phyloP scores from a whole-genome alignment of 2,888 invertebrate genomes.

The Clivina fossor region DNA sequence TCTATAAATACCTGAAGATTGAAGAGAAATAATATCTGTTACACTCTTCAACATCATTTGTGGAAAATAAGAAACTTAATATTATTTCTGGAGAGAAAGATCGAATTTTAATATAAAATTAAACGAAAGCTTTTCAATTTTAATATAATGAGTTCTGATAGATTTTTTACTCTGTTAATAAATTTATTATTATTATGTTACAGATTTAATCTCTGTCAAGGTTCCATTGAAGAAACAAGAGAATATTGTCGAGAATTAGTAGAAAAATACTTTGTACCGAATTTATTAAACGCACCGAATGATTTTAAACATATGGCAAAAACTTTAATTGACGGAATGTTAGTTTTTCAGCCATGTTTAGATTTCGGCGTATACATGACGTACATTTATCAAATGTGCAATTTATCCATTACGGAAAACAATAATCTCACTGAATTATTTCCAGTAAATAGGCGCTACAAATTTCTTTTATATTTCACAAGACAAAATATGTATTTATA shows the following conservation, averaged over 20 bases:
- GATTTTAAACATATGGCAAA: conserved; percentile 67
- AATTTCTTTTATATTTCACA: conserved; percentile 35
- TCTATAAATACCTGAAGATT: too few relatives aligned
- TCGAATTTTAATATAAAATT: too few relatives aligned
- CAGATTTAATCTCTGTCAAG: conserved; percentile 72
- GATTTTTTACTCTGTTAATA: neutral
- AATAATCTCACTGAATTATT: conserved; percentile 33
- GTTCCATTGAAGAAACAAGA: conserved; percentile 63
- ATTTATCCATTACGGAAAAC: conserved; percentile 33
- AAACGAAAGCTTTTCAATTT: too few relatives aligned
- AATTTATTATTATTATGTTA: conserved; percentile 37
- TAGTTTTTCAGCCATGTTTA: conserved; percentile 66
- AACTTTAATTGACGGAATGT: conserved; percentile 68
- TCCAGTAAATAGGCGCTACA: conserved; percentile 34
- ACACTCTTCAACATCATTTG: too few relatives aligned
- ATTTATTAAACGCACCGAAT: conserved; percentile 60
- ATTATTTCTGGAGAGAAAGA: too few relatives aligned
- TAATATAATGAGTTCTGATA: too few relatives aligned
- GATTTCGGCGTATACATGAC: conserved; percentile 61
- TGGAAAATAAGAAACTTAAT: too few relatives aligned
- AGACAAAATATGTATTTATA: conserved; percentile 37
- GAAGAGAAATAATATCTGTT: too few relatives aligned
- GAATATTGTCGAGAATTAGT: conserved; percentile 61
- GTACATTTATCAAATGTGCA: conserved; percentile 42
- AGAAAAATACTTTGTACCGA: conserved; percentile 64